Percentiles rank a stretch among this genome's conserved stretches.
Conservation (phyloP, 1,140 invertebrate genomes). For the Arctopsyche grandis region DNA sequence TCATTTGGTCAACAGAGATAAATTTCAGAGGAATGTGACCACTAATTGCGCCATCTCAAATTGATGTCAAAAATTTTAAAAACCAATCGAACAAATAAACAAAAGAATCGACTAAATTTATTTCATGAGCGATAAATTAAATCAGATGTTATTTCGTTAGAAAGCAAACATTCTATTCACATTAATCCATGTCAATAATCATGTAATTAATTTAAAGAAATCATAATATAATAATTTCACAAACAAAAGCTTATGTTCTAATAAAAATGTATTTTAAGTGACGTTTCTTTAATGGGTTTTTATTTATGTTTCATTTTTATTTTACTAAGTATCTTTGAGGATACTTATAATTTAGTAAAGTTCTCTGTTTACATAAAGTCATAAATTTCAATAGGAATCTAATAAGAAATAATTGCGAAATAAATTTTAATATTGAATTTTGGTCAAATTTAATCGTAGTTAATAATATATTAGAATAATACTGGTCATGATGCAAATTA, state of each 20-base stretch:
- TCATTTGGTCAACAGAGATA: conserved; percentile 36
- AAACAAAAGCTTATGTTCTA: not conserved
- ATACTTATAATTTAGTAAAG: not conserved
- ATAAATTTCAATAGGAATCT: not conserved
- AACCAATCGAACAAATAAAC: not conserved
- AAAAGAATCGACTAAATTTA: not conserved
- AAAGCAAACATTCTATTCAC: not conserved
- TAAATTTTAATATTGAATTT: too few relatives aligned
- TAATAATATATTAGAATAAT: too few relatives aligned
- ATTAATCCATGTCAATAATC: conserved; percentile 21
- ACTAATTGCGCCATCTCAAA: conserved; percentile 36
- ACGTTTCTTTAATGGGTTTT: conserved; percentile 23
- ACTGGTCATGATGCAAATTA: too few relatives aligned
- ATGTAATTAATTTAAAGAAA: not conserved
- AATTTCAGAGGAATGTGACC: conserved; percentile 23
- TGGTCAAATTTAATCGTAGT: too few relatives aligned
- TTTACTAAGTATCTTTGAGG: conserved; percentile 8
- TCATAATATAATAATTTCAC: not conserved
- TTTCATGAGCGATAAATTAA: not conserved
- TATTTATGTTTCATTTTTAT: conserved; percentile 16
- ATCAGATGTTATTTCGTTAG: not conserved
- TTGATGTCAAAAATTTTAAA: conserved; percentile 18
- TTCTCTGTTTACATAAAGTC: conserved; percentile 34
- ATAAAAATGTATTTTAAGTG: not conserved
- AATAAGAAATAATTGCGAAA: too few relatives aligned